Evolutionary conservation across 2,797 vertebrate species (phyloP).

Genomic region (Bradypodion ventrale): DNA sequence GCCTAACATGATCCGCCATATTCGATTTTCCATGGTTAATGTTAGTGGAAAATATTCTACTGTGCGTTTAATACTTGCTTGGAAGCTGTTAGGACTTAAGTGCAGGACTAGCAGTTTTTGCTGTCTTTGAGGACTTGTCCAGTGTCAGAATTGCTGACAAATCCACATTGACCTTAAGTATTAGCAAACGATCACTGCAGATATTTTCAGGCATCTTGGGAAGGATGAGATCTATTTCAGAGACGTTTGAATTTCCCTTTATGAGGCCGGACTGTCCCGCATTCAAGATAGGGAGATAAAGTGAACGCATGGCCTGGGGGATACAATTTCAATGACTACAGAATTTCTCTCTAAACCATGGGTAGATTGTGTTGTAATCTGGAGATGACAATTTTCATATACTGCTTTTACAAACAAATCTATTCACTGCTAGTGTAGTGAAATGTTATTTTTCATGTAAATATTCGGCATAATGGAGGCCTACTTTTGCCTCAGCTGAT

Average conservation of each 20-base stretch:
- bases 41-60: fast-evolving
- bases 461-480: no score
- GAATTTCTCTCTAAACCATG: background rate
- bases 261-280: background rate
- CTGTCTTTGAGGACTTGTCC: background rate
- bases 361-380: background rate
- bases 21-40: background rate
- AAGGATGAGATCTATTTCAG: background rate
- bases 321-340: background rate
- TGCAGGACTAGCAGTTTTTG: background rate
- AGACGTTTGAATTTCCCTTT: background rate
- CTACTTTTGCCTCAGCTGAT: no score
- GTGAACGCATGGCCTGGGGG: background rate
- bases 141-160: background rate
- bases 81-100: background rate
- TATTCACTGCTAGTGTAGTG: background rate
- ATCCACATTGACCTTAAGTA: background rate
- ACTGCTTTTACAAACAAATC: background rate
- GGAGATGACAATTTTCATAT: fast-evolving
- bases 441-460: background rate
- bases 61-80: background rate
- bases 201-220: background rate
- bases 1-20: background rate
- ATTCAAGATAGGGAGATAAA: no score
- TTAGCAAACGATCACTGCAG: background rate